Base-by-base conservation (phyloP, 1,140 invertebrate species). In the Sycobia sp. region DNA sequence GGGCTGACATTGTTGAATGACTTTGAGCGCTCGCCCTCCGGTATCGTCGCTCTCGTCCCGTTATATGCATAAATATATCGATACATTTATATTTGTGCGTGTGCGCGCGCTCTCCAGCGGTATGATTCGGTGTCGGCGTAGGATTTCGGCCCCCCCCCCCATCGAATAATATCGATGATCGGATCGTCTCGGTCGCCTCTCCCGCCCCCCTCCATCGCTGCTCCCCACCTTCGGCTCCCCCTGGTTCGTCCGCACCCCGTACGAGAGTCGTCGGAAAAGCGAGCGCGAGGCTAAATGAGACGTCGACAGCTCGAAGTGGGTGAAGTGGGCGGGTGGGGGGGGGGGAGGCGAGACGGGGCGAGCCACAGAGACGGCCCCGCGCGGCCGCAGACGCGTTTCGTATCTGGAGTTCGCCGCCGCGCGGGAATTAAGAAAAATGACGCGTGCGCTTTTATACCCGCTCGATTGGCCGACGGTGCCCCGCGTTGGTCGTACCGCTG, bases 1-100 rank as follows among this genome's bases (percentile, higher is more conserved):
- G 8, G 32, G 58, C 66, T 77, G 76, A 76, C 76, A 73, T 76
- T 77, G 76, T 77, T 77, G 74, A 73, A 77, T 76, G 73, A 72
- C 67, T 73, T 36, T 56, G 49, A 3, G 18, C 7, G n/a, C 18
- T 13, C 34, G 29, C n/a, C 41, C 27, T 13, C 20, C 23, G 29
- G 18, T 46, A 22, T 34, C 18, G 16, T 27, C 13, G 3, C 9
- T 46, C 23, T 10, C 20, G 14, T 11, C 11, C 34, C 10, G n/a
- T n/a, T n/a, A n/a, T n/a, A n/a, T n/a, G n/a, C n/a, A n/a, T n/a
- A n/a, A n/a, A n/a, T n/a, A n/a, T n/a, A n/a, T n/a, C n/a, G n/a
- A n/a, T n/a, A n/a, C n/a, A n/a, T n/a, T n/a, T n/a, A n/a, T n/a
- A n/a, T n/a, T n/a, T n/a, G 22, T 32, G 7, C 11, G 14, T 22